A percentile compares a stretch with the other conserved stretches of the same genome.
These are phyloP conservation scores for Scaptomyza flava DNA, from an alignment of 2,888 invertebrate species.

Conservation along the genomic window DNA sequence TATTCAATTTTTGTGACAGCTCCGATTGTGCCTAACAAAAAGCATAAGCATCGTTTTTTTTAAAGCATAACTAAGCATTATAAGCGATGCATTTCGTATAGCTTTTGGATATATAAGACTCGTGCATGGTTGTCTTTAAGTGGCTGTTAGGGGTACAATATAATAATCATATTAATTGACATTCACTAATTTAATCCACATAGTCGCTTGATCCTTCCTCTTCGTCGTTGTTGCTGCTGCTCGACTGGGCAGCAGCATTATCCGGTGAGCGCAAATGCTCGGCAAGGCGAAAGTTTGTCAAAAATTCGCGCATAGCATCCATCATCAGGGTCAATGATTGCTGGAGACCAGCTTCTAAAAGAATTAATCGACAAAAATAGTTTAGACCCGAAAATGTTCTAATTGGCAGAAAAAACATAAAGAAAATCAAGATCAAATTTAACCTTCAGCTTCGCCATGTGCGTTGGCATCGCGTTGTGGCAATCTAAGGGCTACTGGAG, in stretches of 20 bases:
- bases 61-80: constrained; percentile 20
- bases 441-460: constrained; percentile 65
- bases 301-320: constrained; percentile 90
- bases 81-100: constrained; percentile 28
- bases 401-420: constrained; percentile 17
- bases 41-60: constrained; percentile 37
- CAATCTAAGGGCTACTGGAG: constrained; percentile 1
- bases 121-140: constrained; percentile 36
- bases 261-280: constrained; percentile 85
- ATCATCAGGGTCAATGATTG: constrained; percentile 88
- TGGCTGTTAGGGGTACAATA: constrained; percentile 27
- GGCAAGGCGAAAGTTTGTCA: constrained; percentile 87
- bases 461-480: constrained; percentile 23
- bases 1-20: constrained; percentile 55
- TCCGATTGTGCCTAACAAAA: constrained; percentile 34
- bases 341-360: constrained; percentile 84
- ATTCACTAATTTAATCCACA: constrained; percentile 68
- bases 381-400: background rate
- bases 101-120: constrained; percentile 13
- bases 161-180: constrained; percentile 39
- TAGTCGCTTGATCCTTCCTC: constrained; percentile 85
- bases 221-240: constrained; percentile 85
- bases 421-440: constrained; percentile 7
- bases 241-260: constrained; percentile 63
- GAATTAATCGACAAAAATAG: constrained; percentile 8